Base-by-base conservation (phyloP, 2,888 invertebrate genomes). In the Abrostola tripartita region DNA sequence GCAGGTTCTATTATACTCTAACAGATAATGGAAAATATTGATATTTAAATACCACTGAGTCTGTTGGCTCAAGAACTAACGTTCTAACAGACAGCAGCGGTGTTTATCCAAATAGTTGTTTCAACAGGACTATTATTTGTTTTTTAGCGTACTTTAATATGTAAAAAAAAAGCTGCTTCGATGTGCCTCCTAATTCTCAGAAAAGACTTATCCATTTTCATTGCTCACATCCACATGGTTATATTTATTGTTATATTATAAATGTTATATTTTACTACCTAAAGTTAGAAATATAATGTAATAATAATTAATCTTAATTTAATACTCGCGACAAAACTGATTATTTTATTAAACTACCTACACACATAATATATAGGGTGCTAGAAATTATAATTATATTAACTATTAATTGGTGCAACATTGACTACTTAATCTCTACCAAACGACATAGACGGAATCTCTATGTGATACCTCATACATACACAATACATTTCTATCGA, bases 51-150 rank as follows among this genome's bases (percentile, higher is more conserved):
- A 90, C 92, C 89, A 82, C 80, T 81, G 84, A 89, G 88, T 90
- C 91, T 92, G 93, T 84, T 90, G 93, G 94, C 93, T 94, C 94
- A 92, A 92, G 93, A 93, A 93, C 93, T 61, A 37, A 69, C 56
- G 92, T 92, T 93, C 93, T 90, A 90, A 89, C 93, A 93, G 93
- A 89, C 90, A 84, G 80, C 76, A 81, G 80, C 83, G 88, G 91
- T 91, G 85, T 93, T 92, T 92, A 90, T 86, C 83, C 68, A 66
- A 68, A 55, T 81, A 76, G 68, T 57, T 14, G 42, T 6, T 61
- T 61, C 65, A 40, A 41, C 5, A 61, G 51, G 58, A 49, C 52
- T 78, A 76, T 75, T 77, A 9, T 38, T 37, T 61, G 53, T 50
- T 59, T 49, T 53, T 51, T 42, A 35, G 66, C 61, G 41, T 36